Evolutionary conservation across 2,888 invertebrate genomes (phyloP).

Genomic region (Lysandra coridon): DNA sequence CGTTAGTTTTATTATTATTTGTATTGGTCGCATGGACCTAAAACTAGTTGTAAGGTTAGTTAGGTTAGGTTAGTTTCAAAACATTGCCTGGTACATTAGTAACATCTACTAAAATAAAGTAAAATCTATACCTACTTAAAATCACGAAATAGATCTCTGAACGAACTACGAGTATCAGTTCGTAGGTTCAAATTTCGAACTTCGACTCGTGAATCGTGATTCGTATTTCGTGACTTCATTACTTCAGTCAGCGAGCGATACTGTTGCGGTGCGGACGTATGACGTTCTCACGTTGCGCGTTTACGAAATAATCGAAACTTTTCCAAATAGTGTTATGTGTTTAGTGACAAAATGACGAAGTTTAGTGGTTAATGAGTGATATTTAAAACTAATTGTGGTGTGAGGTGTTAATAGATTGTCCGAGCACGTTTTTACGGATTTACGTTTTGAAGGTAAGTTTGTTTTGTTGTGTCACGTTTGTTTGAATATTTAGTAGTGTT

Average conservation of each 20-base stretch:
- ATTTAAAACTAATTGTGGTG: constrained; percentile 42
- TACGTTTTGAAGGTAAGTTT: constrained; percentile 40
- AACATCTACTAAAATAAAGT: too few relatives aligned
- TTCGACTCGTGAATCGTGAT: constrained; percentile 35
- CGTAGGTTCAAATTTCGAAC: constrained; percentile 34
- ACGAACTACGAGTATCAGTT: neutral
- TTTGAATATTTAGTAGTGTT: constrained; percentile 52
- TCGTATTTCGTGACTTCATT: constrained; percentile 39
- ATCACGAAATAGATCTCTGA: too few relatives aligned
- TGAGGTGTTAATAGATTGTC: constrained; percentile 43
- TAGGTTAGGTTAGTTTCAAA: too few relatives aligned
- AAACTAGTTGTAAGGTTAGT: too few relatives aligned
- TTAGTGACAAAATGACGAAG: constrained; percentile 54
- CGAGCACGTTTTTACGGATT: constrained; percentile 54
- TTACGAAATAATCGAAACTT: constrained; percentile 50
- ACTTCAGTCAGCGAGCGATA: constrained; percentile 60
- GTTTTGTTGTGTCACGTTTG: constrained; percentile 36
- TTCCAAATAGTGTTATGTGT: constrained; percentile 54
- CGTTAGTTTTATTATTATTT: too few relatives aligned
- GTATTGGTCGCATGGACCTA: too few relatives aligned
- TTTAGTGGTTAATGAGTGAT: constrained; percentile 58
- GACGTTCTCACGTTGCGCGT: constrained; percentile 44
- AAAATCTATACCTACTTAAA: too few relatives aligned
- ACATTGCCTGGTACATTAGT: too few relatives aligned
- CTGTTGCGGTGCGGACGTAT: constrained; percentile 48